A percentile compares a stretch with the other conserved stretches of the same genome.
Conservation (phyloP, 2,888 invertebrate genomes). For the Oligia fasciuncula region DNA sequence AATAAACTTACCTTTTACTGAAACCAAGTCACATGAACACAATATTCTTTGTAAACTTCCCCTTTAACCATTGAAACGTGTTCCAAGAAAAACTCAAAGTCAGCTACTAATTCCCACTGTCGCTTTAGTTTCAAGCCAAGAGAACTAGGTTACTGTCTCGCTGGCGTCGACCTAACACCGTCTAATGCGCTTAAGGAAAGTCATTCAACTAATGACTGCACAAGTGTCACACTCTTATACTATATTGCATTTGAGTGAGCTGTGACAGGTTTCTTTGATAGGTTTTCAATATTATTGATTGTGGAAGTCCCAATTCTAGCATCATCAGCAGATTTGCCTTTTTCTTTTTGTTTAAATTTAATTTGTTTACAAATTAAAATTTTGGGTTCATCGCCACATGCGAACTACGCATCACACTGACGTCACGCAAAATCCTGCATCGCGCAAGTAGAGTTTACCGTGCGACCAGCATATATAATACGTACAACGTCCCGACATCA, state of each 20-base stretch:
- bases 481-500: not conserved
- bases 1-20: not conserved
- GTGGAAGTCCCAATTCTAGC: not conserved
- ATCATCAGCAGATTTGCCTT: not conserved
- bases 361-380: too few relatives aligned
- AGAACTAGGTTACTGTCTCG: slow-evolving; percentile 52
- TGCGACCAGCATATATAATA: not conserved
- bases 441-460: not conserved
- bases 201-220: slow-evolving; percentile 39
- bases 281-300: not conserved
- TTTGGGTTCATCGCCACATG: too few relatives aligned
- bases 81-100: slow-evolving; percentile 44
- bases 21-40: not conserved
- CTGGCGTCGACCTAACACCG: slow-evolving; percentile 30
- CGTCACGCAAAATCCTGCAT: not conserved
- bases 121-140: slow-evolving; percentile 39
- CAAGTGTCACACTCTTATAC: slow-evolving; percentile 2
- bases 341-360: not conserved
- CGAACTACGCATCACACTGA: too few relatives aligned
- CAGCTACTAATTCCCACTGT: slow-evolving; percentile 51
- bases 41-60: slow-evolving; percentile 1
- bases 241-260: slow-evolving; percentile 3
- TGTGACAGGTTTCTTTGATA: not conserved
- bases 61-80: slow-evolving; percentile 7
- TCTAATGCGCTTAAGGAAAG: slow-evolving; percentile 51